Percentiles rank a stretch among this genome's conserved stretches.
Conservation (phyloP, 2,797 vertebrate genomes). For the Botia almorhae region DNA sequence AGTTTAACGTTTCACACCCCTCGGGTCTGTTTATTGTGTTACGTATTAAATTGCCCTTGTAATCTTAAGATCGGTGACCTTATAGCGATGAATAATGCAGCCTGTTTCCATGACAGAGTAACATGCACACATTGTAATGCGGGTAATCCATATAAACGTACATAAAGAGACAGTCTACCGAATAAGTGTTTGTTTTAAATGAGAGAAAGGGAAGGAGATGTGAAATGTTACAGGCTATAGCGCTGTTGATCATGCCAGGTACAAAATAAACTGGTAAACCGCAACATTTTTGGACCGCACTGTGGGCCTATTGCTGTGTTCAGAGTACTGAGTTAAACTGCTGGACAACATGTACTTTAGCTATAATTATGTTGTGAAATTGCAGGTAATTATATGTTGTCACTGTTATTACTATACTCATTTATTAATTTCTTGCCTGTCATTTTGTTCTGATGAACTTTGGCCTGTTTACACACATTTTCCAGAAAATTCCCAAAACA, state of each 20-base stretch:
- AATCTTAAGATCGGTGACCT: slow-evolving; percentile 10
- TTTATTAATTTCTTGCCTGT: too few relatives aligned
- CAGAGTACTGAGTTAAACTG: not conserved
- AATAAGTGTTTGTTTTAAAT: not conserved
- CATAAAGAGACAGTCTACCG: not conserved
- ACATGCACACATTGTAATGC: not conserved
- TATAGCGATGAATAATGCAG: not conserved
- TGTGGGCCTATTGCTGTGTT: not conserved
- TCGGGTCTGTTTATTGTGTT: slow-evolving; percentile 10
- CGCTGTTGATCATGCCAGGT: too few relatives aligned
- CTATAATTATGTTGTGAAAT: not conserved
- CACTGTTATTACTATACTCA: too few relatives aligned
- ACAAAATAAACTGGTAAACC: too few relatives aligned
- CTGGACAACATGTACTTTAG: not conserved
- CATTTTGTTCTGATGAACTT: not conserved
- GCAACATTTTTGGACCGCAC: not conserved
- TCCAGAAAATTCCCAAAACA: too few relatives aligned
- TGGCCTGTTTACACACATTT: not conserved
- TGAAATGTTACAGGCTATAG: too few relatives aligned
- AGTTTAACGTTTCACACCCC: not conserved
- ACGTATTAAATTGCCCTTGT: slow-evolving; percentile 4
- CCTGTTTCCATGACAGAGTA: not conserved
- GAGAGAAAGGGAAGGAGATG: not conserved
- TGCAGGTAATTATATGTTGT: not conserved
- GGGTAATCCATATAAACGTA: not conserved